phyloP scores from a whole-genome alignment of 1,140 invertebrate species.

The Pomacea maculata region DNA sequence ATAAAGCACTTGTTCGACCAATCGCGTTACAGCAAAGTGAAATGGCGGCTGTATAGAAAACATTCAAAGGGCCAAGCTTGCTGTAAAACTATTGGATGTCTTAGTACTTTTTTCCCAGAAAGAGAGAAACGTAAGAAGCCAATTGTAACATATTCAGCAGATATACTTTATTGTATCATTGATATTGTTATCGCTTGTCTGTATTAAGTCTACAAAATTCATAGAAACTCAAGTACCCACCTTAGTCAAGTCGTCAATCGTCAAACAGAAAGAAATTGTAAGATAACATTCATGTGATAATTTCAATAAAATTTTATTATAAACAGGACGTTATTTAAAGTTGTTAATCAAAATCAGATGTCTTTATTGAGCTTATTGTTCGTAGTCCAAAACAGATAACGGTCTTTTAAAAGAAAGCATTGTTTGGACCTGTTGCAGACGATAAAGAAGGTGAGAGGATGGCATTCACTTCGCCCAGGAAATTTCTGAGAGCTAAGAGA shows the following conservation, averaged over 20 bases:
- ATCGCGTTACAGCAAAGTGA: background rate
- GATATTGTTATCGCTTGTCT: background rate
- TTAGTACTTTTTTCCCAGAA: background rate
- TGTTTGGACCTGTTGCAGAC: background rate
- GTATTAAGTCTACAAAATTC: background rate
- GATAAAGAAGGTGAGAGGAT: conserved; percentile 1
- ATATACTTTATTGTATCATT: background rate
- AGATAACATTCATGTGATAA: background rate
- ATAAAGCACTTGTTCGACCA: background rate
- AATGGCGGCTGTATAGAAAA: conserved; percentile 6
- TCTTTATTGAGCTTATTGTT: too few relatives aligned
- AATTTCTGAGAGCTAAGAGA: conserved; percentile 22
- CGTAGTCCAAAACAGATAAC: too few relatives aligned
- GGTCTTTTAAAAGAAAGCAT: too few relatives aligned
- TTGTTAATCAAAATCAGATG: too few relatives aligned
- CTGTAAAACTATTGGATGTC: conserved; percentile 6
- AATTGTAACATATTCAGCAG: background rate
- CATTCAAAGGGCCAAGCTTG: conserved; percentile 6
- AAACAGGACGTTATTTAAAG: too few relatives aligned
- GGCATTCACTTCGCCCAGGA: conserved; percentile 26
- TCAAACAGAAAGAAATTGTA: background rate
- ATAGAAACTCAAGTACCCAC: background rate
- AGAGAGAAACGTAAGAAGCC: background rate
- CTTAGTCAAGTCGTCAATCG: too few relatives aligned
- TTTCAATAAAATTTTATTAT: background rate